Evolutionary conservation across 2,888 invertebrate species (phyloP), one percentile per base, ranked within the genome.

Genomic region (Tipula helvola): DNA sequence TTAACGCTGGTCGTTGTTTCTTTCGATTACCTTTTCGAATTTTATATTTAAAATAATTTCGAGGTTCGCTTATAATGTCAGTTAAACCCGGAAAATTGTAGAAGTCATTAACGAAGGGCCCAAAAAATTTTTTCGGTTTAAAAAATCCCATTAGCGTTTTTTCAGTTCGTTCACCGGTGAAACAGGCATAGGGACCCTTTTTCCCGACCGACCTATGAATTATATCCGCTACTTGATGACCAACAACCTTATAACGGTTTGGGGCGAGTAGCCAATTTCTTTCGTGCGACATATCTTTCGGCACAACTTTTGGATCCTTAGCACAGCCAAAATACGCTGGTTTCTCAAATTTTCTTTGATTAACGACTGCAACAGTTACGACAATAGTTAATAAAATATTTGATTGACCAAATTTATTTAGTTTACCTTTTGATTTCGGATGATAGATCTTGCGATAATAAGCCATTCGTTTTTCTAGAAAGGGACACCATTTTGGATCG

Each of bases 1-100:
- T 91, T 0, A 92, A 91, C 85, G 92, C 91, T 36, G 93, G 92
- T 83, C 83, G 18, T 52, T 86, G 86, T 10, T 42, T 42, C 13
- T 86, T 47, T 3, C 18, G 42, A 5, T 10, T 41, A 10, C 42
- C 47, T n/a, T 47, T 86, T 5, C 86, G 42, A 5, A 86, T 42
- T 86, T 86, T 86, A 8, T 44, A 44, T 28, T 36, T 47, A 86
- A 86, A 86, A 13, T 86, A 86, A 36, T 86, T 44, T 7, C 86
- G 18, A 2, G 86, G 86, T 13, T 86, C 47, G 13, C 5, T 18
- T 3, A 86, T 28, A 1, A 36, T 18, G 10, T 44, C 44, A 13
- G 42, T 52, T 86, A 28, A 7, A n/a, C 36, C n/a, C 1, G 86
- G 86, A 12, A n/a, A 2, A 47, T 86, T 28, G 42, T 86, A 86